Base-by-base conservation (phyloP, 92 coral and sea anemone species). In the Umimayanthus chanpuru region DNA sequence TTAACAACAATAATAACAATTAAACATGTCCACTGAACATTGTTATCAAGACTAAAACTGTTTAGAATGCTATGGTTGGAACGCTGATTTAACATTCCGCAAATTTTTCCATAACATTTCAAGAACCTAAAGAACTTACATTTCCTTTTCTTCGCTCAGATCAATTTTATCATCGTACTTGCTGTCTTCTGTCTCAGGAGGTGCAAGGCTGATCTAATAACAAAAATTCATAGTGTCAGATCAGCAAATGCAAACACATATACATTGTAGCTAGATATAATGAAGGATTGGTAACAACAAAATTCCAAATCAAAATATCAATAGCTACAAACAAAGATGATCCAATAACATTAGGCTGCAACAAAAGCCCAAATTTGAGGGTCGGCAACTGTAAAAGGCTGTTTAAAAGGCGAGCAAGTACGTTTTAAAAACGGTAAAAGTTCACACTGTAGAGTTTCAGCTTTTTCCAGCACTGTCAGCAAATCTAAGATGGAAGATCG, bases 141-240 rank as follows among this genome's bases (percentile, higher is more conserved):
- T 95, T 55, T 86, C 87, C 55, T 91, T 82, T 14, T 96, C 99
- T 71, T 95, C 99, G 55, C 93, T 93, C 2, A 91, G 89, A 77
- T 96, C 98, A 38, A 95, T 87, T 18, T 86, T 89, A 18, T 96
- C 99, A 86, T 96, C 98, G 70, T 96, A 96, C 89, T 82, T 93
- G 86, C 92, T 78, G 81, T 92, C 94, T 28, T 95, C 98, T 1
- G 94, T 92, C 81, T 95, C 99, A 4, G 97, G 90, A 36, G 93
- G 94, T 23, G 99, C 93, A 12, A 95, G 88, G 89, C 98, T 96
- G 53, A 96, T 88, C 98, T 96, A 87, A 88, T 28, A 38, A 64
- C 40, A 81, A 56, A 25, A 66, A 40, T 4, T n/a, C 43, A 38
- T 29, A 16, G 7, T n/a, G 15, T 25, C 30, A 23, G 38, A 21